Conservation (phyloP, 2,888 invertebrate species). For the Pyrrhia umbra region DNA sequence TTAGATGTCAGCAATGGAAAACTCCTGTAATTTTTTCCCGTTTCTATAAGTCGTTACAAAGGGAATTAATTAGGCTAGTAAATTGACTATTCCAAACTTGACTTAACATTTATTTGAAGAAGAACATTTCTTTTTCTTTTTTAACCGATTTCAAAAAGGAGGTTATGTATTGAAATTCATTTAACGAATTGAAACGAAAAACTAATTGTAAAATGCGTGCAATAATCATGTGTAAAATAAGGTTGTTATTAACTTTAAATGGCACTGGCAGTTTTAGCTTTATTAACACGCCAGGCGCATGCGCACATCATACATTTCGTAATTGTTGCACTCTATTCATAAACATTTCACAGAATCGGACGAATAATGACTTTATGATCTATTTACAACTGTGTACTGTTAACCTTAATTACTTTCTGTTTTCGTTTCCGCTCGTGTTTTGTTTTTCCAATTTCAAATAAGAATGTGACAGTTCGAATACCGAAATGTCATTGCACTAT, state of each 20-base stretch:
- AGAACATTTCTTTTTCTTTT: too few relatives aligned
- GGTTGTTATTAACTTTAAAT: not conserved
- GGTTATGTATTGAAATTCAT: too few relatives aligned
- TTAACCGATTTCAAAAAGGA: too few relatives aligned
- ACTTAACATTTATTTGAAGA: too few relatives aligned
- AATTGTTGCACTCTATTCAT: slow-evolving; percentile 15
- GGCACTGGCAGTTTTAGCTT: not conserved
- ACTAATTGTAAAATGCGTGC: not conserved
- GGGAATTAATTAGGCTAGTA: too few relatives aligned
- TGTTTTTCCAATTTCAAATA: slow-evolving; percentile 29
- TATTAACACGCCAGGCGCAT: not conserved
- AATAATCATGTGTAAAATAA: not conserved
- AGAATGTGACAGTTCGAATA: slow-evolving; percentile 14
- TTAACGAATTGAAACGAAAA: too few relatives aligned
- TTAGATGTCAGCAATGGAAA: too few relatives aligned
- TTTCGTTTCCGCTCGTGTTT: slow-evolving; percentile 37
- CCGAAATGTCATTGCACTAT: slow-evolving; percentile 5
- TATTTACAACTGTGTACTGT: slow-evolving; percentile 58
- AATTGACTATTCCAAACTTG: too few relatives aligned
- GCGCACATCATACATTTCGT: slow-evolving; percentile 11
- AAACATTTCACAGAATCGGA: slow-evolving; percentile 23
- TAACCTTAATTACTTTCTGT: slow-evolving; percentile 74
- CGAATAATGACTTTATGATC: slow-evolving; percentile 42
- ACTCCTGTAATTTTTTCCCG: too few relatives aligned
- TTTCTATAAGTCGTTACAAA: too few relatives aligned